Base-by-base conservation (phyloP, 37 sponge, comb jelly and placozoan species). In the Eunapius fragilis region DNA sequence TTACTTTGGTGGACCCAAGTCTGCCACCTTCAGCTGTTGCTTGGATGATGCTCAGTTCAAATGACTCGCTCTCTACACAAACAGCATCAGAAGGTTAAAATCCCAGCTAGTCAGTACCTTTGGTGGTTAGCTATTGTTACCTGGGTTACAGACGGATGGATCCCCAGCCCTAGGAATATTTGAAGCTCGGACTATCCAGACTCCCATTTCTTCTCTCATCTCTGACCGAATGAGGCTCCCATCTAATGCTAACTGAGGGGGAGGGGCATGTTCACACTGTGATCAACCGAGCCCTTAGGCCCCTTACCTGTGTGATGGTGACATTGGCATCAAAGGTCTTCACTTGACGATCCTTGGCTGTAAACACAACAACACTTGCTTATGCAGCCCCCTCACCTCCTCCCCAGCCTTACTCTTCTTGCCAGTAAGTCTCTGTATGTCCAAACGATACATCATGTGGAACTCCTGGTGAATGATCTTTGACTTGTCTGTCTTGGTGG, bases 131-230 rank as follows among this genome's bases (percentile, higher is more conserved):
- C 12, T 75, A 14, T 76, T 36, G 19, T 47, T 37, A 86, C 93
- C 96, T 87, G 96, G 96, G 72, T 92, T 95, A 69, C 91, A 80
- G 48, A 95, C 85, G 70, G 82, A 23, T 31, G 80, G 36, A 35
- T 95, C 96, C 31, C 83, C 87, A 48, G 91, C 88, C 6, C 91
- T 77, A 2, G 93, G 96, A 12, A 95, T 73, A 85, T 87, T 95
- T 47, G 86, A 80, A 23, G 84, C 86, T 28, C 87, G 70, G 13
- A 95, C 58, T 0, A 88, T 76, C 96, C 93, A 92, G 0, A 92
- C 71, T 45, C 88, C 83, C 38, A 87, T 92, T 68, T 85, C 27
- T 50, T 87, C 77, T 67, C 82, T 85, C 77, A 91, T 77, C 25
- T 91, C 87, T 67, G 87, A 67, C 9, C 82, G 85, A 22, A 89